A percentile compares a stretch with the other conserved stretches of the same genome.
These are phyloP conservation scores for Bradypodion pumilum DNA, from an alignment of 2,797 vertebrate species.

Conservation along the genomic window DNA sequence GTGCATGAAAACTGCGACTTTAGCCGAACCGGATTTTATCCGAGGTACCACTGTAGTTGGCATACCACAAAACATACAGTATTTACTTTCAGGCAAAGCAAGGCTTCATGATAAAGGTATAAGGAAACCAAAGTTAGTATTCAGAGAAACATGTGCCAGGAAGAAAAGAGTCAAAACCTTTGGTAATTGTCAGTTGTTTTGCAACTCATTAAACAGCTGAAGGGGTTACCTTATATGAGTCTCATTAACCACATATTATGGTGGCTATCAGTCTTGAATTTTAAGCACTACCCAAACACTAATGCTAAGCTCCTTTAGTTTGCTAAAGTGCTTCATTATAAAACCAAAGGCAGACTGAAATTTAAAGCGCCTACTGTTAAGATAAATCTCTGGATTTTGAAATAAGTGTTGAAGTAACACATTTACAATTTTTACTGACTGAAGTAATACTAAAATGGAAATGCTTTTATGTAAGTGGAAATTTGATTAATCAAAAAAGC, in stretches of 20 bases:
- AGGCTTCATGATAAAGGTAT: background rate
- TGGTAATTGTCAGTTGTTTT: background rate
- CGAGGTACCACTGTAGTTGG: too few relatives aligned
- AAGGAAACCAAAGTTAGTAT: background rate
- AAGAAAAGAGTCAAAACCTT: background rate
- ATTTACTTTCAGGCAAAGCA: background rate
- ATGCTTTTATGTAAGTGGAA: background rate
- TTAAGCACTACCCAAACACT: background rate
- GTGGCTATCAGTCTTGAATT: background rate
- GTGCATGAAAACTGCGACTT: too few relatives aligned
- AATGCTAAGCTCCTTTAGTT: background rate
- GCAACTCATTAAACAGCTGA: background rate
- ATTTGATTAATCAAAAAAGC: constrained; percentile 1
- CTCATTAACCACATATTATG: background rate
- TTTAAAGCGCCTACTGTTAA: background rate
- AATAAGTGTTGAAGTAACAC: background rate
- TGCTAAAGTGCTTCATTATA: background rate
- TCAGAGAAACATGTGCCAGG: background rate
- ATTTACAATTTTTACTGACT: background rate
- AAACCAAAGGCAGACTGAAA: background rate
- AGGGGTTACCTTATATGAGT: background rate
- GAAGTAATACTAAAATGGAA: constrained; percentile 22
- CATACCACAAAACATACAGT: background rate
- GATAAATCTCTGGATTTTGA: background rate
- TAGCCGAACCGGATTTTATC: too few relatives aligned